A percentile compares a stretch with the other conserved stretches of the same genome.
Conservation (phyloP, 2,113 vertebrate genomes). For the Pholis gunnellus region DNA sequence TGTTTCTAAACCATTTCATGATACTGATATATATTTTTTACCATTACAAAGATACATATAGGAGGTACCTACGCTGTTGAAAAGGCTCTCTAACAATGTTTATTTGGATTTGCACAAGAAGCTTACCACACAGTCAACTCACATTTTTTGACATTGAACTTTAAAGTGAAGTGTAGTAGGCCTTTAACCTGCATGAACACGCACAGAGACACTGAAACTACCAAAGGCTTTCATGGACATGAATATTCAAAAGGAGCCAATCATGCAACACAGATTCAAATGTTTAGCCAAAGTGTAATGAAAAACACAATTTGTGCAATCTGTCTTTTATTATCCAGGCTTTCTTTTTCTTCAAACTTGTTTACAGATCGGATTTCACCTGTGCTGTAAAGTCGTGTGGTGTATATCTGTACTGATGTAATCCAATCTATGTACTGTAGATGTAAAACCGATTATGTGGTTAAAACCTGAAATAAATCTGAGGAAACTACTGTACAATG, state of each 20-base stretch:
- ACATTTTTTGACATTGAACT: slow-evolving; percentile 1
- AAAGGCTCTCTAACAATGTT: not conserved
- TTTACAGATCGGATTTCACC: slow-evolving; percentile 65
- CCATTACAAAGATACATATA: too few species aligned
- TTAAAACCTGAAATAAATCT: slow-evolving; percentile 66
- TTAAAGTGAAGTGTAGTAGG: not conserved
- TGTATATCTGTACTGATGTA: slow-evolving; percentile 69
- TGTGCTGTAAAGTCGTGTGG: slow-evolving; percentile 59
- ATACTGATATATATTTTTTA: too few species aligned
- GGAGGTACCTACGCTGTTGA: not conserved
- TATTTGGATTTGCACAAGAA: slow-evolving; percentile 39
- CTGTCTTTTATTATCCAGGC: slow-evolving; percentile 8
- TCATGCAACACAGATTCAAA: slow-evolving; percentile 1
- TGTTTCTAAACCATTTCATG: too few species aligned
- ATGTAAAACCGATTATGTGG: slow-evolving; percentile 65
- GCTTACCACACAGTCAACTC: slow-evolving; percentile 6
- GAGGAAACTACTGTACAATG: slow-evolving; percentile 19
- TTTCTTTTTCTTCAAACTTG: slow-evolving; percentile 35
- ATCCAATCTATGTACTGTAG: slow-evolving; percentile 63
- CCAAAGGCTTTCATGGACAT: slow-evolving; percentile 67
- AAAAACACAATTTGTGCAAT: slow-evolving; percentile 19
- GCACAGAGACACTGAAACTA: slow-evolving; percentile 45
- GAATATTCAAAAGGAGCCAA: slow-evolving; percentile 6
- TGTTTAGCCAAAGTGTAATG: not conserved
- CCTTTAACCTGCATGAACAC: slow-evolving; percentile 43